Evolutionary conservation across 2,113 vertebrate species (phyloP).

Genomic region (Neogobius melanostomus): DNA sequence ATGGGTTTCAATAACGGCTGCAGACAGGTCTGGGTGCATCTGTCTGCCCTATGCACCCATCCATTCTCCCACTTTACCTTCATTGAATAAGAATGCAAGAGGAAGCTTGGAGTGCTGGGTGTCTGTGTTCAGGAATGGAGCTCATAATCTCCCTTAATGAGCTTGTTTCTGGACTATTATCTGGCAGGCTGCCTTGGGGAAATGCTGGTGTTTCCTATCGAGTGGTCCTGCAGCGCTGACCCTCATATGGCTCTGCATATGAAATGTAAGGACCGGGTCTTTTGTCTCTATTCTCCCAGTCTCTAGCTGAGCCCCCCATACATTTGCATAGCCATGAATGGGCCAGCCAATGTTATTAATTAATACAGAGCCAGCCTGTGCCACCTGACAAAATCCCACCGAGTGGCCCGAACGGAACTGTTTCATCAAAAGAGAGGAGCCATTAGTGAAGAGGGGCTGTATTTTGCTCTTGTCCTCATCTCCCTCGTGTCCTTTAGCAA

Average conservation of each 20-base stretch:
- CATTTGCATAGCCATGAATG: slow-evolving; percentile 79
- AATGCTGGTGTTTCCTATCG: slow-evolving; percentile 72
- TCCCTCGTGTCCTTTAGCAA: slow-evolving; percentile 58
- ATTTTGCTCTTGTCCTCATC: slow-evolving; percentile 52
- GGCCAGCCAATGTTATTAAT: slow-evolving; percentile 77
- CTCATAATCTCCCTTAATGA: slow-evolving; percentile 79
- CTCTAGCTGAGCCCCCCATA: slow-evolving; percentile 62
- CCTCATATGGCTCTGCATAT: slow-evolving; percentile 77
- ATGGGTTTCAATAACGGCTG: slow-evolving; percentile 53
- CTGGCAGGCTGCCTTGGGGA: slow-evolving; percentile 66
- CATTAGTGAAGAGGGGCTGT: slow-evolving; percentile 69
- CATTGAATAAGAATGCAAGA: slow-evolving; percentile 69
- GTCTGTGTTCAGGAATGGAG: slow-evolving; percentile 70
- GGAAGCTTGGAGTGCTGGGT: slow-evolving; percentile 69
- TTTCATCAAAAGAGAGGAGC: slow-evolving; percentile 75
- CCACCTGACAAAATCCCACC: slow-evolving; percentile 75
- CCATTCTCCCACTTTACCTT: slow-evolving; percentile 71
- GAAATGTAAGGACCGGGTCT: slow-evolving; percentile 74
- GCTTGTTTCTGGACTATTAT: slow-evolving; percentile 77
- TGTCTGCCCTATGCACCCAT: slow-evolving; percentile 62
- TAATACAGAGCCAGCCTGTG: slow-evolving; percentile 74
- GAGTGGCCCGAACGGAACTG: slow-evolving; percentile 76
- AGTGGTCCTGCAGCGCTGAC: slow-evolving; percentile 71
- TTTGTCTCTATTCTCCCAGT: slow-evolving; percentile 76
- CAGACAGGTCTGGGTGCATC: slow-evolving; percentile 72